Evolutionary conservation across 2,797 vertebrate genomes (phyloP).

Genomic region (Oceanodroma leucorhoa): DNA sequence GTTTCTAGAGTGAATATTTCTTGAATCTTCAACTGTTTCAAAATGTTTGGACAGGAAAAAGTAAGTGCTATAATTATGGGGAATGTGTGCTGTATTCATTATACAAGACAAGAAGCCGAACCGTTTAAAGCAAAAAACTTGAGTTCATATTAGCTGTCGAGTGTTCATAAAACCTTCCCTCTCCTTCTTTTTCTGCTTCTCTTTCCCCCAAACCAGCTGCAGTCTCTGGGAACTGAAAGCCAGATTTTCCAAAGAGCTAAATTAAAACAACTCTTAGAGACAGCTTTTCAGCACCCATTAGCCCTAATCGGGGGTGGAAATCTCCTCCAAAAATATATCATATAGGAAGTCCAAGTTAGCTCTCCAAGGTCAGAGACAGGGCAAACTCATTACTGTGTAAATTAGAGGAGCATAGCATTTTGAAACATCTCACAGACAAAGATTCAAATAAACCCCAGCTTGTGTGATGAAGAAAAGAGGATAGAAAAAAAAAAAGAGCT

Average conservation of each 20-base stretch:
- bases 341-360: constrained; percentile 24
- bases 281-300: constrained; percentile 41
- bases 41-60: constrained; percentile 56
- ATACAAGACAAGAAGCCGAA: neutral
- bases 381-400: constrained; percentile 34
- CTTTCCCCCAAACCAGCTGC: neutral
- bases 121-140: constrained; percentile 19
- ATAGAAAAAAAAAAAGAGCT: neutral
- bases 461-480: neutral
- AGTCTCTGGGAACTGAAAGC: neutral
- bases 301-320: neutral
- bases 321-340: constrained; percentile 29
- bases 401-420: constrained; percentile 2
- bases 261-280: constrained; percentile 3
- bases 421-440: neutral
- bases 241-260: neutral
- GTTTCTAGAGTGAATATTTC: constrained; percentile 24
- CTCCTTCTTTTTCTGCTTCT: neutral
- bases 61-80: constrained; percentile 22
- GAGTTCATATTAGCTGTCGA: neutral
- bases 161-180: neutral
- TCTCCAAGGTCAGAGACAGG: constrained; percentile 35
- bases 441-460: neutral
- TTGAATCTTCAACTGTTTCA: constrained; percentile 30
- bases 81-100: neutral